phyloP scores from a whole-genome alignment of 2,113 vertebrate species.

The Sphyrna mokarran region DNA sequence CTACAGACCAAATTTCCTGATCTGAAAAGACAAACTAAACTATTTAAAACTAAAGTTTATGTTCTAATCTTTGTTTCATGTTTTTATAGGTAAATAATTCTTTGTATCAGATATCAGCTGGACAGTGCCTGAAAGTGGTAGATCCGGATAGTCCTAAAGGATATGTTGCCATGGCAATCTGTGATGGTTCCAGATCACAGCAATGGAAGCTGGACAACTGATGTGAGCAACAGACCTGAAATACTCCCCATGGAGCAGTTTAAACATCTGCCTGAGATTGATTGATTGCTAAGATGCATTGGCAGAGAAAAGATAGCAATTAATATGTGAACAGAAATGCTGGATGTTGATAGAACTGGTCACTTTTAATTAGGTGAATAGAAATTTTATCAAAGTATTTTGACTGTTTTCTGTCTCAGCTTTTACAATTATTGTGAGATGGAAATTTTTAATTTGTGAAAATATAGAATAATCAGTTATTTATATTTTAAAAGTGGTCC shows the following conservation, averaged over 20 bases:
- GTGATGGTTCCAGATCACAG: conserved; percentile 15
- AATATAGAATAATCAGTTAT: neutral
- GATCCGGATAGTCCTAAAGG: neutral
- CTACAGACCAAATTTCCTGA: neutral
- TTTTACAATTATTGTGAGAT: neutral
- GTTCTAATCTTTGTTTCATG: neutral
- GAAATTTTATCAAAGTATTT: neutral
- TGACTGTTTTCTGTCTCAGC: neutral
- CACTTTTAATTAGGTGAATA: neutral
- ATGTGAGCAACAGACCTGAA: neutral
- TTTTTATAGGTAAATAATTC: conserved; percentile 32
- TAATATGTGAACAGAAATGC: neutral
- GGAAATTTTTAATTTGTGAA: neutral
- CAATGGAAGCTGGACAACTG: conserved; percentile 34
- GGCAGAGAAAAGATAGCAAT: neutral
- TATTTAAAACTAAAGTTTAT: neutral
- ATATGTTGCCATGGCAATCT: conserved; percentile 36
- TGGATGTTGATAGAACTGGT: neutral
- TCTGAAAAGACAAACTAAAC: neutral
- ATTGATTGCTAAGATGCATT: neutral
- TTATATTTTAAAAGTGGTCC: neutral
- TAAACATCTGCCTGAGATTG: neutral
- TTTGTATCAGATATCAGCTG: conserved; percentile 28
- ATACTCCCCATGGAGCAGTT: neutral
- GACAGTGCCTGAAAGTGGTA: conserved; percentile 33